Percentiles rank a stretch among this genome's conserved stretches.
Conservation (phyloP, 2,113 vertebrate species). For the Bubo blakistoni region DNA sequence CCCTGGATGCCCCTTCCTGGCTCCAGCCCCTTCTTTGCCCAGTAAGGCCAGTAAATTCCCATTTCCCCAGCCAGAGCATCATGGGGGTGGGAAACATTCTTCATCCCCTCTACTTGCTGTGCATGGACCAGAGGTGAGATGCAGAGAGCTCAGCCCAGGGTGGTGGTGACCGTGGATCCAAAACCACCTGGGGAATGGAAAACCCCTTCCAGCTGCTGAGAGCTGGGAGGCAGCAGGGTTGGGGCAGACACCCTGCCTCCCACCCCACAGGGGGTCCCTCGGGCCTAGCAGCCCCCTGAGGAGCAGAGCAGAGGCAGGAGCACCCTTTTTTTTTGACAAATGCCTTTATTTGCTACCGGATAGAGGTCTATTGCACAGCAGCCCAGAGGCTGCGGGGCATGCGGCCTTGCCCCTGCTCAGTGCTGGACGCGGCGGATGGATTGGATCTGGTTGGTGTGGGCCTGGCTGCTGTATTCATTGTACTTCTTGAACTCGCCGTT, state of each 20-base stretch:
- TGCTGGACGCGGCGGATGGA: conserved; percentile 96
- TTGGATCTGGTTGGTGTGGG: conserved; percentile 95
- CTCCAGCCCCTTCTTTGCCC: not conserved
- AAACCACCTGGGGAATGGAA: not conserved
- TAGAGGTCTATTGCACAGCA: conserved; percentile 53
- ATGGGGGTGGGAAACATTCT: not conserved
- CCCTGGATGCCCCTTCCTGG: not conserved
- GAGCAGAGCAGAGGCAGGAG: not conserved
- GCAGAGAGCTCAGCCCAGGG: not conserved
- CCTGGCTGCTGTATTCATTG: conserved; percentile 92
- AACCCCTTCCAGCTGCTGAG: not conserved
- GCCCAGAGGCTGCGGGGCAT: not conserved
- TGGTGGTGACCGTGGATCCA: not conserved
- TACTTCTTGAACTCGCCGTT: conserved; percentile 93
- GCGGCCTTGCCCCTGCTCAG: conserved; percentile 63
- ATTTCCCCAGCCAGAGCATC: not conserved
- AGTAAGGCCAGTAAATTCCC: not conserved
- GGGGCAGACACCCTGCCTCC: not conserved
- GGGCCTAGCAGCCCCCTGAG: not conserved
- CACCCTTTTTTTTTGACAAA: conserved; percentile 47
- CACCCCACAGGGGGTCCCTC: not conserved
- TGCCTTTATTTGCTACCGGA: conserved; percentile 72
- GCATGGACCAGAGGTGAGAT: not conserved
- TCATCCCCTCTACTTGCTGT: not conserved
- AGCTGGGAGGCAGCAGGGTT: not conserved